phyloP scores from a whole-genome alignment of 1,140 invertebrate genomes.

The Schmidtea mediterranea region DNA sequence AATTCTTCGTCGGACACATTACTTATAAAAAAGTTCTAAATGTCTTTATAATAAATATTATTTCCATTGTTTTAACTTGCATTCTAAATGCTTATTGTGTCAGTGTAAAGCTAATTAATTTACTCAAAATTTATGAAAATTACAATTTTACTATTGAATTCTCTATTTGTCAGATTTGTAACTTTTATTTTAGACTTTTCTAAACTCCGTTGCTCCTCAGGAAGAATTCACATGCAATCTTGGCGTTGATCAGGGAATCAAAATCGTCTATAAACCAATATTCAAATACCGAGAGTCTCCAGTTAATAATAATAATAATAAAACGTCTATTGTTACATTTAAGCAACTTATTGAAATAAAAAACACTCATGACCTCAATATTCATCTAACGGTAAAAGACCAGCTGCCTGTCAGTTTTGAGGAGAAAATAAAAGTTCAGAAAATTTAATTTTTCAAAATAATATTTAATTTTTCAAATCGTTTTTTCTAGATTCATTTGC shows the following conservation, averaged over 20 bases:
- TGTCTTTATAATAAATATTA: no score
- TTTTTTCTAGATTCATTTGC: conserved; percentile 14
- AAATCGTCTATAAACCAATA: conserved; percentile 24
- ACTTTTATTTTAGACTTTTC: conserved; percentile 13
- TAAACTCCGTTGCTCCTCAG: conserved; percentile 19
- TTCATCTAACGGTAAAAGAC: conserved; percentile 18
- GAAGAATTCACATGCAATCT: conserved; percentile 25
- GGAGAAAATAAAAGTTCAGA: conserved; percentile 28
- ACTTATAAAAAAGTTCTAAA: no score
- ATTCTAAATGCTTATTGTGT: no score
- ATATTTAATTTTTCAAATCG: conserved; percentile 11
- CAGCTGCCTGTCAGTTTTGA: conserved; percentile 22
- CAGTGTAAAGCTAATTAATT: no score
- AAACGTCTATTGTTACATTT: conserved; percentile 12
- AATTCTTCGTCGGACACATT: no score
- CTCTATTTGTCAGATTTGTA: no score
- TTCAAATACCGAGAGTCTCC: conserved; percentile 13
- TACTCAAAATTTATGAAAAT: no score
- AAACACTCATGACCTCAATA: conserved; percentile 17
- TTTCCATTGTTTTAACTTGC: no score
- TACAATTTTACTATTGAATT: neutral
- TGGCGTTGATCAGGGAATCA: conserved; percentile 24
- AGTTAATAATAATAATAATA: conserved; percentile 9
- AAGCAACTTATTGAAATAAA: conserved; percentile 22
- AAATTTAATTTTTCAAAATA: no score